phyloP scores from a whole-genome alignment of 2,888 invertebrate genomes.

The Drosophila testacea region DNA sequence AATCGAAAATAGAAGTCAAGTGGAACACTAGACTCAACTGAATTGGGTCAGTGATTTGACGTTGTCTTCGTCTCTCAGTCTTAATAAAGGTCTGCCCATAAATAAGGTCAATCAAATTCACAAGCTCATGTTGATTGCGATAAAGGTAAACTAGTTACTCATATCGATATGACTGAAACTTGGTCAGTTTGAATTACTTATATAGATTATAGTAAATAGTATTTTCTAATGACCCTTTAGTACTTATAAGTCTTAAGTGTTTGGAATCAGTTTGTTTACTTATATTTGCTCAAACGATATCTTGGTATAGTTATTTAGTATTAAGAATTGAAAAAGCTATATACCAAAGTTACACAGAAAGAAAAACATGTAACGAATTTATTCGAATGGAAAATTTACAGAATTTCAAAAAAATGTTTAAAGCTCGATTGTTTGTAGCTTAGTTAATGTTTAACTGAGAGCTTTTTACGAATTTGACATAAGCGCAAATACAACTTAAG shows the following conservation, averaged over 20 bases:
- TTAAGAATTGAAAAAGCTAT: neutral
- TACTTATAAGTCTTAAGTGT: slow-evolving; percentile 9
- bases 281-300: neutral
- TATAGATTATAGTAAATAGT: slow-evolving; percentile 4
- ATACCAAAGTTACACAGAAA: neutral
- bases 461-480: too few relatives aligned
- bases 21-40: slow-evolving; percentile 53
- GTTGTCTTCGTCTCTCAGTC: slow-evolving; percentile 29
- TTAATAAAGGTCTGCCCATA: slow-evolving; percentile 26
- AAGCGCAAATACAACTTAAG: too few relatives aligned
- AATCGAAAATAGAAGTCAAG: slow-evolving; percentile 36
- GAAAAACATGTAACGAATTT: neutral
- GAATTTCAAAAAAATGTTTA: too few relatives aligned
- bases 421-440: too few relatives aligned
- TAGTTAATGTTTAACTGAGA: too few relatives aligned
- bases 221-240: slow-evolving; percentile 21
- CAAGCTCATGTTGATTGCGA: slow-evolving; percentile 46
- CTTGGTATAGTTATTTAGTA: neutral
- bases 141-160: slow-evolving; percentile 50
- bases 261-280: slow-evolving; percentile 13
- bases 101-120: slow-evolving; percentile 51
- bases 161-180: slow-evolving; percentile 27
- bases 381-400: too few relatives aligned
- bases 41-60: slow-evolving; percentile 63
- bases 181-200: slow-evolving; percentile 32